Conservation (phyloP, 2,113 vertebrate species). For the Rhinopomastus cyanomelas region DNA sequence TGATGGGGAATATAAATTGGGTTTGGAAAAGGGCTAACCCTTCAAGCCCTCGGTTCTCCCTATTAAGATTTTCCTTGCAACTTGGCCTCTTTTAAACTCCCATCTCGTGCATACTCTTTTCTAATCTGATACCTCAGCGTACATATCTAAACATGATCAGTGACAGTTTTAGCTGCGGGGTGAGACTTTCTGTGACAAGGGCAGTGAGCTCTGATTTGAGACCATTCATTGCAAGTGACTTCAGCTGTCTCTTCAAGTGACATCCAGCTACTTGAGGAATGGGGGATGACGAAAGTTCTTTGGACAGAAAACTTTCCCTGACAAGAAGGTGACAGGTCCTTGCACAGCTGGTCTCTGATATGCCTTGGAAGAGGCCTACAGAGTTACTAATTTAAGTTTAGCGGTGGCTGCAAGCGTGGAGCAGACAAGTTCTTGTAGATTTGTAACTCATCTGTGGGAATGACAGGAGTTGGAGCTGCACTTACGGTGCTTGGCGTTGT, state of each 20-base stretch:
- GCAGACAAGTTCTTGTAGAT: constrained; percentile 71
- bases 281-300: constrained; percentile 88
- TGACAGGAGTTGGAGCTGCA: constrained; percentile 71
- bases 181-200: constrained; percentile 92
- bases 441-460: constrained; percentile 67
- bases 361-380: constrained; percentile 79
- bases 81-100: constrained; percentile 84
- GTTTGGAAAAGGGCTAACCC: constrained; percentile 58
- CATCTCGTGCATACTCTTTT: constrained; percentile 81
- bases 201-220: constrained; percentile 94
- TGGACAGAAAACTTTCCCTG: constrained; percentile 95
- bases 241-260: constrained; percentile 95
- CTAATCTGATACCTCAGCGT: constrained; percentile 81
- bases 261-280: constrained; percentile 90
- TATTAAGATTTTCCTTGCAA: constrained; percentile 80
- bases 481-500: constrained; percentile 45
- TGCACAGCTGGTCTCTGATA: constrained; percentile 88
- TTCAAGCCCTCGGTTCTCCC: constrained; percentile 65
- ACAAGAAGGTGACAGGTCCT: constrained; percentile 94
- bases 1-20: constrained; percentile 73
- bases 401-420: constrained; percentile 72
- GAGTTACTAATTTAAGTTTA: constrained; percentile 86
- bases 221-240: constrained; percentile 93
- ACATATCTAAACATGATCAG: constrained; percentile 86
- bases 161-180: constrained; percentile 89